Evolutionary conservation across 2,888 invertebrate species (phyloP), one percentile per base, ranked within the genome.

Genomic region (Caenorhabditis virilis): DNA sequence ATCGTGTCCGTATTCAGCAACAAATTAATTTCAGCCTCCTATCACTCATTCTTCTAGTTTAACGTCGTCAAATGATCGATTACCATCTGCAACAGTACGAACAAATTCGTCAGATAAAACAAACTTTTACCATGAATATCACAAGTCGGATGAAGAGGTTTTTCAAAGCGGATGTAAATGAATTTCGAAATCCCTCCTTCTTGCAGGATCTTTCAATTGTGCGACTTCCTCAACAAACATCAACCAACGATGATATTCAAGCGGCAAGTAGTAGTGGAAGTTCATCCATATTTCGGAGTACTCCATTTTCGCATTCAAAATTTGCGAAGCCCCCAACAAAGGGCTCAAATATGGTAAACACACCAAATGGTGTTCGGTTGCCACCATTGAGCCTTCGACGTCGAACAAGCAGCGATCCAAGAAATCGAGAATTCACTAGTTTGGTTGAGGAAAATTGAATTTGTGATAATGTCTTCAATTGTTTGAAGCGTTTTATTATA

Each of bases 361-460:
- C 54, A 4, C 30, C 50, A 15, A 65, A 65, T 30, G 65, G 56
- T 13, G 50, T 56, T 38, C 59, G 63, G 15, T 48, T 67, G 6
- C 65, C 65, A n/a, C 69, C 69, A n/a, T 33, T 59, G 35, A 57
- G 52, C 25, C 45, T 66, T n/a, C 56, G 62, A 42, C 59, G 69
- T 27, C 66, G 69, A n/a, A 57, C 60, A 9, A 62, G 46, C 54
- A 53, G 47, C 36, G 69, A 70, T 35, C 51, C 48, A 20, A 48
- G 58, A 33, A 55, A 55, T 39, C 55, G 52, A 16, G 48, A 59
- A 6, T 65, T 65, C 48, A 22, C 41, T 2, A 59, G 59, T 18
- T 33, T 65, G 25, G 55, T 55, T 16, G 56, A 45, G 1, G 50
- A 58, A 2, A 46, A 46, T 7, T 46, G 30, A 27, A 25, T 5